Evolutionary conservation across 2,797 vertebrate species (phyloP), one percentile per base, ranked within the genome.

Genomic region (Sebastes umbrosus): DNA sequence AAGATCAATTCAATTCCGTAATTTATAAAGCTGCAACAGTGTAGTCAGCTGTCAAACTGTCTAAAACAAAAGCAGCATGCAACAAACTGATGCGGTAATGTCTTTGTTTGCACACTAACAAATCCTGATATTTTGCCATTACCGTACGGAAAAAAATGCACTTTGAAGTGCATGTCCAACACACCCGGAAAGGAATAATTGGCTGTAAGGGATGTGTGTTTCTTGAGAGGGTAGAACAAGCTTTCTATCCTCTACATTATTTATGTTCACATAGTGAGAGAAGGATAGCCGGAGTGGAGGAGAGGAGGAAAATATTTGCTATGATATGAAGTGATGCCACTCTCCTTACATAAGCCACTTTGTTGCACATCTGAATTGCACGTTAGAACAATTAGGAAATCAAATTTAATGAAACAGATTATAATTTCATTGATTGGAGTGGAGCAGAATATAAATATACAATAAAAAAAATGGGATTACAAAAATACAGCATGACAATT

Each of bases 181-280:
- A 57, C 54, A 64, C 32, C 57, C 22, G 3, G 62, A 63, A 50
- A 73, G 63, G 54, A 69, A 54, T 71, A 46, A 83, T 22, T 63
- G 54, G 18, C 64, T 39, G n/a, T 12, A 27, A 64, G 52, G 52
- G 39, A 65, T 77, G 22, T 74, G 54, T 60, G 43, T 64, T 73
- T 82, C 66, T 73, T 8, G 39, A 69, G 66, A 77, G 63, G 18
- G 39, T 34, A 62, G 36, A 82, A 80, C 12, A 8, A 69, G 70
- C 71, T 82, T 65, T 65, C 58, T 76, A n/a, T 32, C 69, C 27
- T 67, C 68, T 91, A 24, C 83, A 92, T 90, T 88, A 92, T 92
- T 92, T 55, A 90, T 57, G 14, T 43, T 58, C 50, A 66, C 60
- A 13, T 20, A 59, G 69, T 50, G 59, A 81, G 39, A 69, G 39